Evolutionary conservation across 2,797 vertebrate genomes (phyloP), one percentile per base, ranked within the genome.

Genomic region (Morus bassanus): DNA sequence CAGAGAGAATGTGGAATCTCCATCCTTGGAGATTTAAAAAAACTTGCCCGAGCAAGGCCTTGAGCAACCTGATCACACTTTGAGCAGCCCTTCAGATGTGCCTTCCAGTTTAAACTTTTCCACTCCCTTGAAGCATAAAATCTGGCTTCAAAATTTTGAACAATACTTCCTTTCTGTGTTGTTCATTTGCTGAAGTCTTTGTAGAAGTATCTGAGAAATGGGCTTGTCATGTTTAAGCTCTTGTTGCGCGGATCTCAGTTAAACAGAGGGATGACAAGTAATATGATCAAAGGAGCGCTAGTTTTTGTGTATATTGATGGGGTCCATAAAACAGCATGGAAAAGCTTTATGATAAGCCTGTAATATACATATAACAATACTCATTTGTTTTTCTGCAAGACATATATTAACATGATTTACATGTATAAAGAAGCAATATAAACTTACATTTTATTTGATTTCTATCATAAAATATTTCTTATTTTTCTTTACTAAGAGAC

Each of bases 101-200:
- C 31, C 27, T 79, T 87, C 74, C 98, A 98, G 87, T 75, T 97
- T 95, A 96, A 94, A 95, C 93, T 97, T 97, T 97, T 73, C 85
- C 63, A 96, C 97, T 95, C 74, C 94, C 91, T 94, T 93, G 91
- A 89, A 97, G 92, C 95, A 97, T 97, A 96, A 98, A 56, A 98
- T 98, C 98, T 98, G 98, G 98, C 98, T 98, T 97, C 95, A 98
- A 89, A 97, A 96, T 97, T 98, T 98, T 98, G 97, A 98, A 97
- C 96, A 98, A 96, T 94, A 76, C 93, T 98, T 96, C 94, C 92
- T 98, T 97, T 98, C 96, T 98, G 96, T 98, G 97, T 97, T 96
- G 96, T n/a, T 61, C 75, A 25, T 97, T 93, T 89, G 46, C 93
- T 94, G 95, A 94, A 98, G 97, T 97, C 95, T 97, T 97, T 97